Conservation (phyloP, 2,113 vertebrate genomes). For the Herpetotheres cachinnans region DNA sequence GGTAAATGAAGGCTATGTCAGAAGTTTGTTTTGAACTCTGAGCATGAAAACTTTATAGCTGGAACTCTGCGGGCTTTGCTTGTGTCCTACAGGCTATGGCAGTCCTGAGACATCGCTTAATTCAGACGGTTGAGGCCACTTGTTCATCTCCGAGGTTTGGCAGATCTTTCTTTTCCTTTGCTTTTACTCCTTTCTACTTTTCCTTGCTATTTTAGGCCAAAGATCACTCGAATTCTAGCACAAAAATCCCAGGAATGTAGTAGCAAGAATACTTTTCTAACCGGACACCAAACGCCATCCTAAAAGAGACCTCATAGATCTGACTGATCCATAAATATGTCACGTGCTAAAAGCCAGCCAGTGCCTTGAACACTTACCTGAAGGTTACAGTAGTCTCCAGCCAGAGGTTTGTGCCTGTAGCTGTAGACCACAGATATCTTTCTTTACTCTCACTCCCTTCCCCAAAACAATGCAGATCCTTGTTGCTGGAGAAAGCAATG, state of each 20-base stretch:
- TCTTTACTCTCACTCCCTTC: neutral
- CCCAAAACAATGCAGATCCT: neutral
- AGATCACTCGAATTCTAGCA: neutral
- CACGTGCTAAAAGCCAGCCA: neutral
- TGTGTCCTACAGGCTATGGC: neutral
- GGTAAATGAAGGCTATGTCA: neutral
- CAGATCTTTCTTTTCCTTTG: neutral
- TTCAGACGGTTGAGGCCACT: neutral
- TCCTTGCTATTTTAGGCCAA: neutral
- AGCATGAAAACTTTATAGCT: neutral
- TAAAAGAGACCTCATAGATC: neutral
- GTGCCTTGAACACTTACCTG: neutral
- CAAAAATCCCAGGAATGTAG: neutral
- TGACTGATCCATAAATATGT: accelerated
- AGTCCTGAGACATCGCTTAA: neutral
- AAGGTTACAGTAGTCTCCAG: accelerated
- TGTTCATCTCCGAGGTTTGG: neutral
- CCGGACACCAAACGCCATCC: neutral
- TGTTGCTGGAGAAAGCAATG: neutral
- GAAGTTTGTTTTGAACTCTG: neutral
- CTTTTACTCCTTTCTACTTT: neutral
- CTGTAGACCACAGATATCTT: neutral
- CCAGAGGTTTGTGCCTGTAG: neutral
- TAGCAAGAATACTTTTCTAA: neutral
- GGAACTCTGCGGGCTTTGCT: neutral